Evolutionary conservation across 2,113 vertebrate species (phyloP), one percentile per base, ranked within the genome.

Genomic region (Xerus inauris): DNA sequence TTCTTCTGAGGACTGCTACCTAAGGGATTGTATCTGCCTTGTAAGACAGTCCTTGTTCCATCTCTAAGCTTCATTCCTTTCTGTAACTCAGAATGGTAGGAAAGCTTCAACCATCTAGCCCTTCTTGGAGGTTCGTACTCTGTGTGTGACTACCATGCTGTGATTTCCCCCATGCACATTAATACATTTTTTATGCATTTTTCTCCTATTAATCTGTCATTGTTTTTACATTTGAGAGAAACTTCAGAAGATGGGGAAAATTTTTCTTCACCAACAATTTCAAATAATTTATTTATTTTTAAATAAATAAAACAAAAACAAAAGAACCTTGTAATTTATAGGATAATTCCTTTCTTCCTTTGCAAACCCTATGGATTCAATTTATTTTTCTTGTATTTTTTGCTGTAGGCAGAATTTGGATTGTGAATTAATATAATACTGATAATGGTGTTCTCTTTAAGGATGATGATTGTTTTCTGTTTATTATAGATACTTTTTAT

Each of bases 331-430:
- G 16, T 40, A 71, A 35, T 59, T 83, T 89, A 64, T 32, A 64
- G 91, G 51, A 88, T 26, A 28, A 40, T 57, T 49, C 54, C 64
- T 94, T 94, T 94, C 9, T 17, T 93, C 47, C 51, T 75, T 65
- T 45, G n/a, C 24, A 93, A 62, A 75, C 6, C 24, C 16, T 91
- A 38, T 69, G 42, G 13, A 45, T 84, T 90, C 84, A 89, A 82
- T 57, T 87, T 85, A 69, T 77, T 97, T 90, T 90, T 94, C 35
- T 81, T 79, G 2, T 64, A 3, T 95, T 93, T 84, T 84, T 93
- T 96, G 35, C 45, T 57, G 20, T 57, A 57, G 54, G 54, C 54
- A 96, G 76, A 82, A 93, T 93, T 87, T 97, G 69, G 49, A 90
- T 16, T n/a, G 28, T 38, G 57, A 87, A 57, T 83, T 87, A 57